Conservation (phyloP, 2,888 invertebrate genomes). For the Oligia fasciuncula region DNA sequence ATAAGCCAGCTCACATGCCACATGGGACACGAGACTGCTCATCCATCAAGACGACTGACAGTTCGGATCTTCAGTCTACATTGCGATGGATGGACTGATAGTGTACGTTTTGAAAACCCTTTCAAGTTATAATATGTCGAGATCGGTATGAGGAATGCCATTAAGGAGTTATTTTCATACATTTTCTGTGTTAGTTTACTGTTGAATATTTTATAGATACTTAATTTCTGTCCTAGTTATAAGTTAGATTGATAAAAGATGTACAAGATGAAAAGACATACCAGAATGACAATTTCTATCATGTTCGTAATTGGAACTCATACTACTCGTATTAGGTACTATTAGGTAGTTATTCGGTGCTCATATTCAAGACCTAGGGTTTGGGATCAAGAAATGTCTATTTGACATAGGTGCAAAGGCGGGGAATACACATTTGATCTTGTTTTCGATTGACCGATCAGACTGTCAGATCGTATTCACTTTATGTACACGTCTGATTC, state of each 20-base stretch:
- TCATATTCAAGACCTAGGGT: neutral
- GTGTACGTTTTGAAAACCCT: constrained; percentile 22
- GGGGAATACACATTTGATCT: neutral
- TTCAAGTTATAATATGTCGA: neutral
- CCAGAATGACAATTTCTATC: neutral
- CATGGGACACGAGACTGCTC: constrained; percentile 22
- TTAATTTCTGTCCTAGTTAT: neutral
- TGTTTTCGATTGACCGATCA: neutral
- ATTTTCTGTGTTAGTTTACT: neutral
- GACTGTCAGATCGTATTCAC: neutral
- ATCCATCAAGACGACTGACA: constrained; percentile 60
- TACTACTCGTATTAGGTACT: too few species aligned
- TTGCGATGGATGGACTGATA: constrained; percentile 1
- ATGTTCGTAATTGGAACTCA: too few species aligned
- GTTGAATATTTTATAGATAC: neutral
- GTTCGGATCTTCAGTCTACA: constrained; percentile 10
- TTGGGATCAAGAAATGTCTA: neutral
- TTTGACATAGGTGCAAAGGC: neutral
- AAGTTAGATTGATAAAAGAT: neutral
- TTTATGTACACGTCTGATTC: neutral
- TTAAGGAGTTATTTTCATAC: neutral
- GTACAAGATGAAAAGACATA: neutral
- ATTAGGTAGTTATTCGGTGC: too few species aligned
- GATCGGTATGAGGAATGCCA: neutral
- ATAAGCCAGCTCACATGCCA: constrained; percentile 50